Evolutionary conservation across 2,113 vertebrate species (phyloP).

Genomic region (Spheniscus mendiculus): DNA sequence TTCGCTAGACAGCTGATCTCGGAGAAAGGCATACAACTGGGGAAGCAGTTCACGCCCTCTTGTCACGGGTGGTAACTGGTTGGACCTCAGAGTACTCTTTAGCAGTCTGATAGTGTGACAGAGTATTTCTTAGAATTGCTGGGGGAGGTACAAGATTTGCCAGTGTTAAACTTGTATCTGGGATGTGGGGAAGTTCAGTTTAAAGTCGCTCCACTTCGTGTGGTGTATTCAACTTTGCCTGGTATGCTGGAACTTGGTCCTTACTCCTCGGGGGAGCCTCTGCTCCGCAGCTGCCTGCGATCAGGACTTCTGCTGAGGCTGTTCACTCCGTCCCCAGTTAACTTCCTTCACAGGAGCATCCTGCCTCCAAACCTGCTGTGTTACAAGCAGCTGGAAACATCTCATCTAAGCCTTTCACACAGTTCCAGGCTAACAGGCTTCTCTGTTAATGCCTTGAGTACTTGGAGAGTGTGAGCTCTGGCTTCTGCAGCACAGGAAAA

Average conservation of each 20-base stretch:
- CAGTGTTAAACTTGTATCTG: neutral
- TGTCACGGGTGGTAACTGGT: accelerated
- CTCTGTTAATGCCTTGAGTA: no score
- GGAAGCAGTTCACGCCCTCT: accelerated
- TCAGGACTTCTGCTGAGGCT: neutral
- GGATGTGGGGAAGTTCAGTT: neutral
- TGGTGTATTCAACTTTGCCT: neutral
- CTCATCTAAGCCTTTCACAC: neutral
- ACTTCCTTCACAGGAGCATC: accelerated
- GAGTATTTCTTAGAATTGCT: neutral
- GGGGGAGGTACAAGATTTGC: neutral
- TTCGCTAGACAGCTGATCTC: neutral
- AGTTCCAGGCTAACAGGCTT: neutral
- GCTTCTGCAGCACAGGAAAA: neutral
- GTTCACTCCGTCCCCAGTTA: neutral
- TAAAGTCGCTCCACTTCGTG: neutral
- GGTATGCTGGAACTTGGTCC: neutral
- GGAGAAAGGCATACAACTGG: accelerated
- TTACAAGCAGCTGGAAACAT: no score
- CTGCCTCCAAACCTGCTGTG: neutral
- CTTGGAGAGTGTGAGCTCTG: neutral
- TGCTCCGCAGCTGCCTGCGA: neutral
- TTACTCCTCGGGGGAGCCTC: neutral
- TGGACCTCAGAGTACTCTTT: neutral
- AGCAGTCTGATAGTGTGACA: no score